Percentiles rank a stretch among this genome's conserved stretches.
These are phyloP conservation scores for Megathymus violae DNA, from an alignment of 1,140 invertebrate genomes.

Conservation along the genomic window DNA sequence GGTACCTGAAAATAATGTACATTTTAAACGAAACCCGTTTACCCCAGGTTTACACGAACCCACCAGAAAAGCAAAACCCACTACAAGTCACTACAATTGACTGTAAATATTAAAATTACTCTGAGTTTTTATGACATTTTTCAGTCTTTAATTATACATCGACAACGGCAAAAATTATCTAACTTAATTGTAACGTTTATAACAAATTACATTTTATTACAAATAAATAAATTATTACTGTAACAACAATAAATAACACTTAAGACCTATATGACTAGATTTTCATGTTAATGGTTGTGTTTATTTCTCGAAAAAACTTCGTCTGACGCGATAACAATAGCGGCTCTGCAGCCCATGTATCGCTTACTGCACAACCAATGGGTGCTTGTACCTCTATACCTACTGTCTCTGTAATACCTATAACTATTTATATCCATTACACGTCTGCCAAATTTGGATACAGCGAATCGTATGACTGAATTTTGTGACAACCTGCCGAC, in stretches of 20 bases:
- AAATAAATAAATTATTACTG: not conserved
- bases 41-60: not conserved
- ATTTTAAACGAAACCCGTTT: not conserved
- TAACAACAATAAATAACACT: not conserved
- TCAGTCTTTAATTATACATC: too few species aligned
- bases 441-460: slow-evolving; percentile 37
- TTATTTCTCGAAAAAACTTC: slow-evolving; percentile 31
- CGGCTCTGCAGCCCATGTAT: not conserved
- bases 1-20: not conserved
- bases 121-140: too few species aligned
- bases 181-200: too few species aligned
- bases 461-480: slow-evolving; percentile 16
- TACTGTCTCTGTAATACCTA: slow-evolving; percentile 37
- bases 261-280: not conserved
- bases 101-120: too few species aligned
- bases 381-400: slow-evolving; percentile 29
- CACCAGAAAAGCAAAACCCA: too few species aligned
- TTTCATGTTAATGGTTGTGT: slow-evolving; percentile 31
- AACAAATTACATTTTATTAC: too few species aligned
- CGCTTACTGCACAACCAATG: slow-evolving; percentile 37
- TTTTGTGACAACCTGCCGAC: slow-evolving; percentile 7
- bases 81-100: too few species aligned
- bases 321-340: slow-evolving; percentile 4
- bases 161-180: too few species aligned
- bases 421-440: slow-evolving; percentile 37